These are phyloP conservation scores for Archaeoteleia sp. DNA, from an alignment of 2,888 invertebrate genomes.

Conservation along the genomic window DNA sequence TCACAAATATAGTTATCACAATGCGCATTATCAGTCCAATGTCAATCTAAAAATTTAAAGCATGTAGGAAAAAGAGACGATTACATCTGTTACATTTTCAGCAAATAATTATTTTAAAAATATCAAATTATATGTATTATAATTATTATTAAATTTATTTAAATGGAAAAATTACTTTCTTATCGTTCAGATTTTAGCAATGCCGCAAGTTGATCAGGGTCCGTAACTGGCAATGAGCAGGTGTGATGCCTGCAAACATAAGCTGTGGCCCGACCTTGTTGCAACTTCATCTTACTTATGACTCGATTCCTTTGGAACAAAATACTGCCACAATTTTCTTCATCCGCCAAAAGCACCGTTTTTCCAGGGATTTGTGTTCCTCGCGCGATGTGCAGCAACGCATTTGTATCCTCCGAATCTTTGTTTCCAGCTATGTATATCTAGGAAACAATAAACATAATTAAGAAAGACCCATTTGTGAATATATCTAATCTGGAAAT, in stretches of 20 bases:
- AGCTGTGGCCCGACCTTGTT: slow-evolving; percentile 81
- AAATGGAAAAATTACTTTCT: slow-evolving; percentile 23
- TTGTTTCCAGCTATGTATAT: slow-evolving; percentile 82
- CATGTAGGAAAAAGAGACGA: slow-evolving; percentile 38
- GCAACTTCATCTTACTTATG: slow-evolving; percentile 77
- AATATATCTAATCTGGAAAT: background rate
- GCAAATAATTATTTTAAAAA: too few relatives aligned
- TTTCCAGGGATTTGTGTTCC: slow-evolving; percentile 81
- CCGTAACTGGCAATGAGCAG: slow-evolving; percentile 85
- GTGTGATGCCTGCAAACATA: slow-evolving; percentile 87
- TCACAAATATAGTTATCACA: slow-evolving; percentile 52
- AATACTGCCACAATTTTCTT: slow-evolving; percentile 72
- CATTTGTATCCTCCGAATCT: slow-evolving; percentile 81
- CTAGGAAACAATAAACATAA: slow-evolving; percentile 72
- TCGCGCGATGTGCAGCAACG: slow-evolving; percentile 81
- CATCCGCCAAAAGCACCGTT: slow-evolving; percentile 81
- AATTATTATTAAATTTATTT: too few relatives aligned
- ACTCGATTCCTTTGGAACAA: slow-evolving; percentile 74
- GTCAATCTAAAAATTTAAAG: slow-evolving; percentile 35
- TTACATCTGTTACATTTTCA: slow-evolving; percentile 24
- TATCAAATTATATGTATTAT: too few relatives aligned
- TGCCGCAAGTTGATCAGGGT: slow-evolving; percentile 79
- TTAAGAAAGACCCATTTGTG: background rate
- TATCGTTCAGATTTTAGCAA: slow-evolving; percentile 75
- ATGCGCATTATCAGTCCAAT: slow-evolving; percentile 52